Conservation (phyloP, 2,888 invertebrate genomes). For the Callyntrura sp. region DNA sequence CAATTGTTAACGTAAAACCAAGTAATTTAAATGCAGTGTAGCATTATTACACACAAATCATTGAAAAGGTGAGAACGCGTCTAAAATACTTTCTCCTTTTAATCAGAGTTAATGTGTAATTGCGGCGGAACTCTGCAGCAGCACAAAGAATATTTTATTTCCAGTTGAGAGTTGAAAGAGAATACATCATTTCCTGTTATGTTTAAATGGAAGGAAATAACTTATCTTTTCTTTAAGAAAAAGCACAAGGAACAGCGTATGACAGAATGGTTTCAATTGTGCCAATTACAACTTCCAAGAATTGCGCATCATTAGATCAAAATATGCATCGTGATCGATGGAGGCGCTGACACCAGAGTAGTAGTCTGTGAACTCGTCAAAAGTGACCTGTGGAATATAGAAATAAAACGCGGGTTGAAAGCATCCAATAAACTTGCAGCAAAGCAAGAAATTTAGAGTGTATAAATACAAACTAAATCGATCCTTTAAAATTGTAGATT, state of each 20-base stretch:
- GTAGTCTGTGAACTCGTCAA: conserved; percentile 97
- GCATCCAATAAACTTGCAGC: too few relatives aligned
- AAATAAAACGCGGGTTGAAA: background rate
- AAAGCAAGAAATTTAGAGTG: background rate
- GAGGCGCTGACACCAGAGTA: conserved; percentile 96
- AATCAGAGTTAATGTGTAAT: too few relatives aligned
- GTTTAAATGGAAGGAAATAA: background rate
- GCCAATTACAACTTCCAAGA: conserved; percentile 92
- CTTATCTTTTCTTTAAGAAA: background rate
- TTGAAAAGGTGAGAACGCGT: too few relatives aligned
- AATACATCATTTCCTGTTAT: too few relatives aligned
- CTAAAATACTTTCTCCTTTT: too few relatives aligned
- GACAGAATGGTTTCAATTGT: too few relatives aligned
- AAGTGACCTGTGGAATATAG: conserved; percentile 90
- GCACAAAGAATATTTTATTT: too few relatives aligned
- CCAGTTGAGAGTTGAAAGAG: too few relatives aligned
- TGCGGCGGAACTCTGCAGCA: too few relatives aligned
- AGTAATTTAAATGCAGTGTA: too few relatives aligned
- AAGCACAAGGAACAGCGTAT: background rate
- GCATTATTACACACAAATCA: too few relatives aligned
- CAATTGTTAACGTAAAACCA: too few relatives aligned
- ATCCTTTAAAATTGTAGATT: background rate
- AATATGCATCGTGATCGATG: conserved; percentile 97
- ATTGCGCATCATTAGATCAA: conserved; percentile 97
- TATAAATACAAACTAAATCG: background rate